Conservation (phyloP, 2,797 vertebrate genomes). For the Lepus townsendii region DNA sequence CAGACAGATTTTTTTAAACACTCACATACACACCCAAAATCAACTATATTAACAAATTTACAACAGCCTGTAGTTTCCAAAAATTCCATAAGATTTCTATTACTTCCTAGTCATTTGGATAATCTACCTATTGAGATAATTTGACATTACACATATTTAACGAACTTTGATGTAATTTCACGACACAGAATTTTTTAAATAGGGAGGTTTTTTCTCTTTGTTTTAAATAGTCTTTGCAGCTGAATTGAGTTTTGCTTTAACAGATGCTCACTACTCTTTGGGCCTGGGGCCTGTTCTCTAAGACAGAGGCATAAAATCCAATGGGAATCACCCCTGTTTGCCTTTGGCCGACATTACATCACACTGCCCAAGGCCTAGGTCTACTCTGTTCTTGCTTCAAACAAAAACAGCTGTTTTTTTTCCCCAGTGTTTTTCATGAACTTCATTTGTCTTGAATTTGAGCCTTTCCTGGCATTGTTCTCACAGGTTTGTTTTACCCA, state of each 20-base stretch:
- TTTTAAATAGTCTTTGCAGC: not conserved
- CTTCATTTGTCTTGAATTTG: not conserved
- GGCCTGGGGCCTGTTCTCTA: not conserved
- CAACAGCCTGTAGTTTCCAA: not conserved
- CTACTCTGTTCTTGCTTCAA: slow-evolving; percentile 1
- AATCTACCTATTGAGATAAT: too few relatives aligned
- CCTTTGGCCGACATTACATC: not conserved
- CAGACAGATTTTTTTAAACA: not conserved
- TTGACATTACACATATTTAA: not conserved
- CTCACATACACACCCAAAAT: not conserved
- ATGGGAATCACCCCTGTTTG: not conserved
- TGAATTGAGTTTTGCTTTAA: not conserved
- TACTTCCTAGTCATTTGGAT: too few relatives aligned
- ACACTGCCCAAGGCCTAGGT: not conserved
- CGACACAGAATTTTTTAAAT: not conserved
- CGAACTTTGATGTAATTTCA: not conserved
- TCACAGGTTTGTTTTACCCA: not conserved
- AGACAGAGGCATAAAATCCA: not conserved
- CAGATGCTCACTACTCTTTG: not conserved
- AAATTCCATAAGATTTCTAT: slow-evolving; percentile 32
- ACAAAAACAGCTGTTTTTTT: not conserved
- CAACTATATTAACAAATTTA: not conserved
- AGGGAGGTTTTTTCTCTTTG: not conserved
- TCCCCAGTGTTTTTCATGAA: not conserved
- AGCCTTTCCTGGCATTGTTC: slow-evolving; percentile 64